Base-by-base conservation (phyloP, 2,113 vertebrate genomes). In the Rallus limicola region DNA sequence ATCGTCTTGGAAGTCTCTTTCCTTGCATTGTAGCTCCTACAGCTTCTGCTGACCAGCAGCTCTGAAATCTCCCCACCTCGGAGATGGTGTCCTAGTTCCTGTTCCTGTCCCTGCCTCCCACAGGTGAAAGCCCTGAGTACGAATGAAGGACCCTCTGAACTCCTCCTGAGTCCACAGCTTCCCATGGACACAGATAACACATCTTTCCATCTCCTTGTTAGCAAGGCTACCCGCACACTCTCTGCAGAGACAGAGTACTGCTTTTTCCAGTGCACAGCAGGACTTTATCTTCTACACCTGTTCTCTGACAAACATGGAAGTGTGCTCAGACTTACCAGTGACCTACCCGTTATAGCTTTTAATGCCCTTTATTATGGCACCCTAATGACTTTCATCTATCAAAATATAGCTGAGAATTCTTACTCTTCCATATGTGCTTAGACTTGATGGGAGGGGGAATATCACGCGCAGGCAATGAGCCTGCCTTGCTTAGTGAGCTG, bases 401-500 rank as follows among this genome's bases (percentile, higher is more conserved):
- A 90, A 87, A 95, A 95, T 72, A 65, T 77, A 86, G 84, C 83
- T 93, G 59, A 92, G 86, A 93, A 75, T 92, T 94, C 72, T 48
- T 94, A 10, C 56, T 84, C 52, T 88, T 92, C 95, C 75, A 23
- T 82, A 80, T 67, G 82, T 3, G 6, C 71, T 67, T 56, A 17
- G 69, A 5, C 38, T 67, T 70, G 60, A 71, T 10, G 16, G 81
- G 81, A 90, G 80, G 76, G 33, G 59, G 44, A 52, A 6, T 75
- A 40, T 95, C 85, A 94, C 3, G 5, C 0, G 11, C 88, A 64
- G 82, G 72, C 90, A 75, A 48, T 56, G 72, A 88, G 88, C 82
- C 68, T 80, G 88, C 88, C 80, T 96, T 83, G 90, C 93, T 86
- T 95, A 88, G 85, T 64, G 93, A 95, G 90, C 92, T 93, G 95